These are phyloP conservation scores for Lerista edwardsae DNA, from an alignment of 2,797 vertebrate species.

Conservation along the genomic window DNA sequence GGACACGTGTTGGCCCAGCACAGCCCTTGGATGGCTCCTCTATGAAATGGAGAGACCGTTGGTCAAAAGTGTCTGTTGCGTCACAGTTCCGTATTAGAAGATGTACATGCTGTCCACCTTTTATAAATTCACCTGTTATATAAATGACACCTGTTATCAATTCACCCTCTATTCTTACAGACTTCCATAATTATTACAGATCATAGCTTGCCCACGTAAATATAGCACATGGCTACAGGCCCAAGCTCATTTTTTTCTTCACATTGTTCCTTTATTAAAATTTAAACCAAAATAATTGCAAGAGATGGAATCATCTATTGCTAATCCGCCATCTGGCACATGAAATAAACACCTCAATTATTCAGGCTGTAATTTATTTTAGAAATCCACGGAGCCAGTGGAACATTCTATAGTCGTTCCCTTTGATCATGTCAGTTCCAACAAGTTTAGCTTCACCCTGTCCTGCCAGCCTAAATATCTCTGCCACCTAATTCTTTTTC, in stretches of 20 bases:
- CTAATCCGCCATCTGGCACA: constrained; percentile 60
- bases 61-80: accelerated
- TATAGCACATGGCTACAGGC: neutral
- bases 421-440: constrained; percentile 32
- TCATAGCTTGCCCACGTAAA: constrained; percentile 42
- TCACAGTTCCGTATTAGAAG: accelerated
- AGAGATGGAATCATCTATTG: constrained; percentile 54
- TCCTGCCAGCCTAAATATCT: too few relatives aligned
- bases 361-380: constrained; percentile 49
- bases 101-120: accelerated
- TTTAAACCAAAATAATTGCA: constrained; percentile 62
- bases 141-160: neutral
- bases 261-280: constrained; percentile 50
- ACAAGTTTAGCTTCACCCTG: neutral
- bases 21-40: too few relatives aligned
- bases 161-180: constrained; percentile 16
- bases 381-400: constrained; percentile 42
- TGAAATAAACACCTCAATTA: constrained; percentile 67
- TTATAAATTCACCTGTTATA: too few relatives aligned
- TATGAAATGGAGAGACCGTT: neutral
- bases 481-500: neutral
- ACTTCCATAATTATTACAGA: constrained; percentile 42
- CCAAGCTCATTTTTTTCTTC: constrained; percentile 30
- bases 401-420: constrained; percentile 51
- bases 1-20: too few relatives aligned